phyloP scores from a whole-genome alignment of 2,797 vertebrate species.

The Odontamblyopus lacepedii region DNA sequence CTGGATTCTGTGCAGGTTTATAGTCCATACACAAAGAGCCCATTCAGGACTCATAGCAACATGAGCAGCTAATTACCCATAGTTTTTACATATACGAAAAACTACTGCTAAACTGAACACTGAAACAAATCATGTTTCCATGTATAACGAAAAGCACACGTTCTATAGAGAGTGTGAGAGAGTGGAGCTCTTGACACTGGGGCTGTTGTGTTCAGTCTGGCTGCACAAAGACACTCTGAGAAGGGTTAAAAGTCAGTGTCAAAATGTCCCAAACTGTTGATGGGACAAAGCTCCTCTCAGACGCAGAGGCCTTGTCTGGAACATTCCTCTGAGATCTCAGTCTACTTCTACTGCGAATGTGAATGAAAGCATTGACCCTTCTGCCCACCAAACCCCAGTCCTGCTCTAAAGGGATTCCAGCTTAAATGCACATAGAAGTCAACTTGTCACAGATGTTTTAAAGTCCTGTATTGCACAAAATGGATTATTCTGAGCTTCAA shows the following conservation, averaged over 20 bases:
- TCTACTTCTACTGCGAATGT: conserved; percentile 45
- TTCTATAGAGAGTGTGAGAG: conserved; percentile 1
- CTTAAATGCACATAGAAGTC: background rate
- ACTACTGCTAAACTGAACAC: background rate
- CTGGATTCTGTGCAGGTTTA: conserved; percentile 23
- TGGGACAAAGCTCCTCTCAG: conserved; percentile 62
- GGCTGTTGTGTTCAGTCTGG: conserved; percentile 34
- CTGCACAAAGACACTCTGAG: conserved; percentile 50
- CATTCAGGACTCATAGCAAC: conserved; percentile 28
- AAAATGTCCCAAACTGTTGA: conserved; percentile 41
- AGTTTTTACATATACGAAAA: background rate
- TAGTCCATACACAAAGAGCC: conserved; percentile 30
- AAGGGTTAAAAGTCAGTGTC: conserved; percentile 42
- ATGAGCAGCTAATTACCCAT: conserved; percentile 9
- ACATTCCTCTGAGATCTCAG: conserved; percentile 67
- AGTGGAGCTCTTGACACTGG: conserved; percentile 33
- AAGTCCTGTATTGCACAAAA: no score
- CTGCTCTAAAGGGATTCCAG: background rate
- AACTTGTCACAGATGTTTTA: background rate
- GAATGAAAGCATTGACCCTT: conserved; percentile 67
- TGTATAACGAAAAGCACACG: conserved; percentile 38
- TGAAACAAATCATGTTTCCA: conserved; percentile 1
- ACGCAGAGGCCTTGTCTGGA: conserved; percentile 54
- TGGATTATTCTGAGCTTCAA: no score
- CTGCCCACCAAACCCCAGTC: conserved; percentile 25